These are phyloP conservation scores for Poeciliopsis retropinna DNA, from an alignment of 2,113 vertebrate genomes.

Conservation along the genomic window DNA sequence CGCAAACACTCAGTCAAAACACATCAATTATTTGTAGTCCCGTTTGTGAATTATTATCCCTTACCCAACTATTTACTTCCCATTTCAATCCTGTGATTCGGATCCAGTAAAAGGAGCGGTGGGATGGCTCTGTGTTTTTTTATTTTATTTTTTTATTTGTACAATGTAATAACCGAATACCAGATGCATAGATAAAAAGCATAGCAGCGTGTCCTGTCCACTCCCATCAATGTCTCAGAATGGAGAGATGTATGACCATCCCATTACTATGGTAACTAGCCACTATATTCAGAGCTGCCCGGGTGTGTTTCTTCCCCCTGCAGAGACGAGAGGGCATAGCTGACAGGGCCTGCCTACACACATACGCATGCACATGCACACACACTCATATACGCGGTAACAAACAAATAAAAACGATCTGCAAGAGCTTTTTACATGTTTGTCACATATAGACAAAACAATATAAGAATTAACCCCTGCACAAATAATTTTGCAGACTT, in stretches of 20 bases:
- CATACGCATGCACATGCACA: conserved; percentile 9
- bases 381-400: neutral
- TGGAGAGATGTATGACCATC: conserved; percentile 70
- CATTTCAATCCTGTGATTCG: conserved; percentile 55
- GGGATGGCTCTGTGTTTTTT: conserved; percentile 25
- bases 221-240: conserved; percentile 70
- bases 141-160: conserved; percentile 55
- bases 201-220: conserved; percentile 74
- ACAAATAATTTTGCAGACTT: conserved; percentile 35
- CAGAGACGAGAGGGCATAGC: conserved; percentile 74
- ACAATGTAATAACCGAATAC: conserved; percentile 69
- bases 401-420: conserved; percentile 35
- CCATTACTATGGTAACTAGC: conserved; percentile 82
- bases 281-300: conserved; percentile 76
- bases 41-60: conserved; percentile 64
- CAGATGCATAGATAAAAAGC: conserved; percentile 75
- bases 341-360: conserved; percentile 65
- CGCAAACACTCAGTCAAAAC: conserved; percentile 73
- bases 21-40: conserved; percentile 66
- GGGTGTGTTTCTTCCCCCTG: conserved; percentile 70
- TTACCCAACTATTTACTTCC: conserved; percentile 64
- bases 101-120: conserved; percentile 50
- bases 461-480: conserved; percentile 8
- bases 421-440: conserved; percentile 41
- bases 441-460: conserved; percentile 51